These are phyloP conservation scores for Lysandra bellargus DNA, from an alignment of 2,888 invertebrate species.

Conservation along the genomic window DNA sequence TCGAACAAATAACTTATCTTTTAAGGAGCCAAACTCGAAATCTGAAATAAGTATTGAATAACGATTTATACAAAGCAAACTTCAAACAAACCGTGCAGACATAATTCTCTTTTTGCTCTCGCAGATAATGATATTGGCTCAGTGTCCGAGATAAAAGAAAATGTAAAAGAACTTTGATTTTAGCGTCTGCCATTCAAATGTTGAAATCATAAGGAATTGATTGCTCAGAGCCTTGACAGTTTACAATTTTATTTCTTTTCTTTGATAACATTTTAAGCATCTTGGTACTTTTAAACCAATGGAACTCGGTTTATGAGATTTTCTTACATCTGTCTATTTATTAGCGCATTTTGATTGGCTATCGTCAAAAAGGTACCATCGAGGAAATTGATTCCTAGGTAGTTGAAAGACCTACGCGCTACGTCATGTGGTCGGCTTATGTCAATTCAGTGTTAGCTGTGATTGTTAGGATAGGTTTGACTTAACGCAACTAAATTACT, in stretches of 20 bases:
- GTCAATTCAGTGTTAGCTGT: too few relatives aligned
- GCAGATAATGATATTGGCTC: conserved; percentile 28
- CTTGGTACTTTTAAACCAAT: neutral
- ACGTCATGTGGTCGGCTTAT: too few relatives aligned
- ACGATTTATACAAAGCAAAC: conserved; percentile 21
- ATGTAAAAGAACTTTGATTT: conserved; percentile 25
- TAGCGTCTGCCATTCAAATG: conserved; percentile 27
- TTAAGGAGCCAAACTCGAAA: conserved; percentile 4
- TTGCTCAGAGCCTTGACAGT: conserved; percentile 10
- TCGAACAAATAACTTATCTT: conserved; percentile 19
- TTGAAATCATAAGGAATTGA: conserved; percentile 21
- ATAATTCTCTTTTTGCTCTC: conserved; percentile 6
- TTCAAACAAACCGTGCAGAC: conserved; percentile 25
- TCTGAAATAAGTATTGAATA: conserved; percentile 23
- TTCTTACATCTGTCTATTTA: neutral
- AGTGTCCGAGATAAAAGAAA: conserved; percentile 28
- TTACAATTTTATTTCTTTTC: neutral
- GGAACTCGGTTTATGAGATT: neutral
- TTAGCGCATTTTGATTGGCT: too few relatives aligned
- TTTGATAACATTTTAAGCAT: neutral
- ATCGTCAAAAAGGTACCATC: too few relatives aligned
- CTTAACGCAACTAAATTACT: too few relatives aligned
- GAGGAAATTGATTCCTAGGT: too few relatives aligned
- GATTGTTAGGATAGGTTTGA: too few relatives aligned
- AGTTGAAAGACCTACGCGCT: too few relatives aligned